Base-by-base conservation (phyloP, 2,888 invertebrate species). In the Dynastes maya region DNA sequence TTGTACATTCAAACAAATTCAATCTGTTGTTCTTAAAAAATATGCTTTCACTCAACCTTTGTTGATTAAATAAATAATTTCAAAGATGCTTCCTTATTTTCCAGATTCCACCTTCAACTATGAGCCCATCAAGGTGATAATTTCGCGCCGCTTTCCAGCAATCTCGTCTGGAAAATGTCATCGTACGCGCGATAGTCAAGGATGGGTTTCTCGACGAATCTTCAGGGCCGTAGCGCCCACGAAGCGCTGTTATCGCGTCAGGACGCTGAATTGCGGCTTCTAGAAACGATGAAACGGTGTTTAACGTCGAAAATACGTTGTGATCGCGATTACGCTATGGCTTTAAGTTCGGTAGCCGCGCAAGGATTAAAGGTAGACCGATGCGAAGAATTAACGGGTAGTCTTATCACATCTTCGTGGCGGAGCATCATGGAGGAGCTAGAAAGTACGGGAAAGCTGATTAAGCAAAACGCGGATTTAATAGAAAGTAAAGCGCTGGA, bases 251-350 rank as follows among this genome's bases (percentile, higher is more conserved):
- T 98, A 84, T 93, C 93, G 80, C 92, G 98, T 77, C 97, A 98
- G 89, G 98, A 98, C 88, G 96, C 97, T 27, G 98, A 98, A 90
- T 91, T 98, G 79, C 92, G 96, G 83, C 93, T 98, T 68, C 92
- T 98, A 91, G 98, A 98, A 87, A 94, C 94, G 81, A 97, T 98
- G 94, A 95, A 95, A 86, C 91, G 97, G 81, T 96, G 97, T 85
- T 91, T 98, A 78, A 92, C 94, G 83, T 93, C 94, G 83, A 96
- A 97, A 90, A 94, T 97, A 87, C 96, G 97, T 89, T 95, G 95
- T 86, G 98, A 98, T 88, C 92, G 95, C 83, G 97, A 98, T 86
- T 98, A 98, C 88, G 96, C 97, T 1, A 90, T 94, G 53, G 95
- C 95, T 11, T 91, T 98, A 77, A 92, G 93, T 78, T 92, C 94